Conservation (phyloP, 2,113 vertebrate genomes). For the Poeciliopsis turrubarensis region DNA sequence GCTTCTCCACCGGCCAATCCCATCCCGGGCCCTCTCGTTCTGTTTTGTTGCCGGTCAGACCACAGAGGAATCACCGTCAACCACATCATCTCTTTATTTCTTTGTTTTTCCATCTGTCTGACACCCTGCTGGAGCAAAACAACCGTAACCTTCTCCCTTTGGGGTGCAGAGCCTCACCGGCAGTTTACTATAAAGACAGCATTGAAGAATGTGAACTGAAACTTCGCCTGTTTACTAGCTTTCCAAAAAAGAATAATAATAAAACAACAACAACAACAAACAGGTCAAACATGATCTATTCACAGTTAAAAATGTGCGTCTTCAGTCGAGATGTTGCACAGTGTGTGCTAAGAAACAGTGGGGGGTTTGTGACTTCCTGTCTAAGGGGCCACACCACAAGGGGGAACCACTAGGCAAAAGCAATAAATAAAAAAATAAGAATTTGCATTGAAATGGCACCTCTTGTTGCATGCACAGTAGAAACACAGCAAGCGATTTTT, state of each 20-base stretch:
- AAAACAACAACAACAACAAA: not conserved
- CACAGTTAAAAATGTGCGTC: not conserved
- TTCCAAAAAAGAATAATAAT: not conserved
- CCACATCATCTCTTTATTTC: conserved; percentile 13
- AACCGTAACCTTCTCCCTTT: conserved; percentile 9
- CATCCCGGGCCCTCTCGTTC: conserved; percentile 18
- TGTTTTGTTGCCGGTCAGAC: conserved; percentile 26
- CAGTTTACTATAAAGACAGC: conserved; percentile 15
- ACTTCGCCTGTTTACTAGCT: conserved; percentile 8
- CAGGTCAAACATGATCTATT: conserved; percentile 26
- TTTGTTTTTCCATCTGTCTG: conserved; percentile 39
- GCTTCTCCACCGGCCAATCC: conserved; percentile 6
- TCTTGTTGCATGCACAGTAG: not conserved
- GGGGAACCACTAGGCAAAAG: not conserved
- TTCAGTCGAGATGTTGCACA: conserved; percentile 2
- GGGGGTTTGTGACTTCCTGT: not conserved
- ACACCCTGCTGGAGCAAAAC: conserved; percentile 7
- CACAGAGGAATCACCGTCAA: conserved; percentile 34
- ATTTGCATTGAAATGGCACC: not conserved
- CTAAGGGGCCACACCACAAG: not conserved
- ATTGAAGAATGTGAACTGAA: conserved; percentile 2
- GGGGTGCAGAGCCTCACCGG: not conserved
- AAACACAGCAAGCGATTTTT: not conserved
- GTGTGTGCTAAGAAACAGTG: not conserved
- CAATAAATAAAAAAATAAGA: not conserved